Evolutionary conservation across 2,797 vertebrate genomes (phyloP).

Genomic region (Notolepis coatsorum): DNA sequence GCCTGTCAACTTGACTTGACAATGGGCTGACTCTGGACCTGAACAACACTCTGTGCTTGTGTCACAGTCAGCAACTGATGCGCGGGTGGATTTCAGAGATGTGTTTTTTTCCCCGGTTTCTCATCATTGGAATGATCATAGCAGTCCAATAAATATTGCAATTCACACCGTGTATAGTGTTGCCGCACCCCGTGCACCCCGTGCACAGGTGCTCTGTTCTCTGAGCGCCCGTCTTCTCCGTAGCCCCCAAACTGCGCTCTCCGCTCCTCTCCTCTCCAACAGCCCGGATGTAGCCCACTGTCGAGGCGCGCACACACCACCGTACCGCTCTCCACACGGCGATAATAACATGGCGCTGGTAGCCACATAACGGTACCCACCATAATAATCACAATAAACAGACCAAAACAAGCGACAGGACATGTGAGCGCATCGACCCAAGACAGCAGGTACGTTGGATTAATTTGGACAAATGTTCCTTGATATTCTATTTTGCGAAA

Average conservation of each 20-base stretch:
- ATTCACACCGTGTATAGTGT: not conserved
- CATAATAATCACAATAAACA: constrained; percentile 32
- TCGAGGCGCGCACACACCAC: constrained; percentile 45
- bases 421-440: constrained; percentile 77
- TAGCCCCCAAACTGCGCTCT: constrained; percentile 56
- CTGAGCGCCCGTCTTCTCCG: constrained; percentile 35
- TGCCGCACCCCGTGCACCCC: not conserved
- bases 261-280: constrained; percentile 60
- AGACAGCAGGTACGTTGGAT: constrained; percentile 72
- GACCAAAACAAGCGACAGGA: constrained; percentile 64
- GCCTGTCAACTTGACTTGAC: too few relatives aligned
- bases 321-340: constrained; percentile 67
- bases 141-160: too few relatives aligned
- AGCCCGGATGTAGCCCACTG: constrained; percentile 85
- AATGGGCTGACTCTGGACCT: too few relatives aligned
- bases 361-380: constrained; percentile 76
- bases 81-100: too few relatives aligned
- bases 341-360: constrained; percentile 84
- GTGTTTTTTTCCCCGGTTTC: too few relatives aligned
- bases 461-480: constrained; percentile 16
- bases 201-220: constrained; percentile 74
- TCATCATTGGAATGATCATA: too few relatives aligned
- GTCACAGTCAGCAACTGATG: too few relatives aligned
- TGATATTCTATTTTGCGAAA: constrained; percentile 4
- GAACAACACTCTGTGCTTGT: too few relatives aligned